Conservation (phyloP, 92 coral and sea anemone species). For the Actinernus sp. region DNA sequence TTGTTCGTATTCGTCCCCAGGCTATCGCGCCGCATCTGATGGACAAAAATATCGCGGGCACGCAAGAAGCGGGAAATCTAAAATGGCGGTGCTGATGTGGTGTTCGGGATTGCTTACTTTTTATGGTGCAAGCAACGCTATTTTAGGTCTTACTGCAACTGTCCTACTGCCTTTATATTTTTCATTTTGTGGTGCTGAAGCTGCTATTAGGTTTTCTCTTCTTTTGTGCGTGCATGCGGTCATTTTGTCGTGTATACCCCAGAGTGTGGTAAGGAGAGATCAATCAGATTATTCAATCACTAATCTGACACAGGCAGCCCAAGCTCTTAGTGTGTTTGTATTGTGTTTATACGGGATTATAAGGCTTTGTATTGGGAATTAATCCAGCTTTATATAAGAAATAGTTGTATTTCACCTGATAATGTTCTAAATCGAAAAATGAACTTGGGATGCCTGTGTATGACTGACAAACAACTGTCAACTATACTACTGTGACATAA, state of each 20-base stretch:
- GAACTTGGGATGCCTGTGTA: too few species aligned
- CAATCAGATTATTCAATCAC: too few species aligned
- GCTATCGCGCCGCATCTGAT: too few species aligned
- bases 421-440: too few species aligned
- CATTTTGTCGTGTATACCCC: slow-evolving; percentile 59
- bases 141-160: slow-evolving; percentile 43
- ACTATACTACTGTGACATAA: too few species aligned
- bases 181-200: slow-evolving; percentile 84
- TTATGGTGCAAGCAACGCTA: slow-evolving; percentile 51
- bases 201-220: slow-evolving; percentile 79
- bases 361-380: too few species aligned
- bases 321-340: too few species aligned
- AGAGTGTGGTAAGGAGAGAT: slow-evolving; percentile 50
- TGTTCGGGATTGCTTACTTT: slow-evolving; percentile 30
- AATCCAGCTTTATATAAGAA: too few species aligned
- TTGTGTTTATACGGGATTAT: too few species aligned
- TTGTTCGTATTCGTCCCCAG: slow-evolving; percentile 23
- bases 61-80: slow-evolving; percentile 66
- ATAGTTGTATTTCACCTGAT: too few species aligned
- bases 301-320: too few species aligned
- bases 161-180: slow-evolving; percentile 70
- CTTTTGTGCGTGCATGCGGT: slow-evolving; percentile 76
- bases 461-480: too few species aligned
- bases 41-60: slow-evolving; percentile 3
- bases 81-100: slow-evolving; percentile 66